Evolutionary conservation across 2,113 vertebrate genomes (phyloP), one percentile per base, ranked within the genome.

Genomic region (Hypanus sabinus): DNA sequence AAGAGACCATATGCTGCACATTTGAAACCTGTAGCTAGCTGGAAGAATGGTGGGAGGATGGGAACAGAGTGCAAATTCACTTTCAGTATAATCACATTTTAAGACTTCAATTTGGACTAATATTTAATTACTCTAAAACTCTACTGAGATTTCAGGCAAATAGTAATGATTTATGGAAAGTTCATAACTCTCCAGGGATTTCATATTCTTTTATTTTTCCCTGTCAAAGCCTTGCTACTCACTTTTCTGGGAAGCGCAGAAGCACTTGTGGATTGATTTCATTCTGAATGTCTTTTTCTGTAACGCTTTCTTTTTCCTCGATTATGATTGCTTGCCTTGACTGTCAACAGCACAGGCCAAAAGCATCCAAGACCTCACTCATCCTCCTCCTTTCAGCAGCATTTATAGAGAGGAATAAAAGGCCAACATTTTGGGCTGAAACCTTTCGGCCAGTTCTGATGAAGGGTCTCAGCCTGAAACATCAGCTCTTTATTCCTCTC

Each of bases 1-100:
- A 68, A 90, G 85, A 65, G 60, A 33, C 60, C 85, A 90, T 90
- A 90, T 90, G 85, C 57, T 33, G 57, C 55, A 87, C 55, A 87
- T 57, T 30, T 27, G 20, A 90, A 88, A 90, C 85, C 85, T 65
- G 30, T 90, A 62, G 85, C 60, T n/a, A 18, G 85, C 85, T 68
- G 6, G 16, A 90, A 90, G 30, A 20, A 90, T 20, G 16, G 16
- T 33, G 27, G 16, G 30, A 8, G 85, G 27, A 33, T 16, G 60
- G 14, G 12, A 33, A 6, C 16, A 8, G 85, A 33, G 3, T 7
- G 5, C 60, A 65, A 65, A 90, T 90, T 65, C 85, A 36, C 85
- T 90, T 33, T 88, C 62, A 33, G n/a, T 60, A 20, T 65, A 90
- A 68, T n/a, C 5, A 60, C 30, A 90, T 62, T 65, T 33, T 90